Conservation (phyloP, 1,140 invertebrate genomes). For the Forficula auricularia region DNA sequence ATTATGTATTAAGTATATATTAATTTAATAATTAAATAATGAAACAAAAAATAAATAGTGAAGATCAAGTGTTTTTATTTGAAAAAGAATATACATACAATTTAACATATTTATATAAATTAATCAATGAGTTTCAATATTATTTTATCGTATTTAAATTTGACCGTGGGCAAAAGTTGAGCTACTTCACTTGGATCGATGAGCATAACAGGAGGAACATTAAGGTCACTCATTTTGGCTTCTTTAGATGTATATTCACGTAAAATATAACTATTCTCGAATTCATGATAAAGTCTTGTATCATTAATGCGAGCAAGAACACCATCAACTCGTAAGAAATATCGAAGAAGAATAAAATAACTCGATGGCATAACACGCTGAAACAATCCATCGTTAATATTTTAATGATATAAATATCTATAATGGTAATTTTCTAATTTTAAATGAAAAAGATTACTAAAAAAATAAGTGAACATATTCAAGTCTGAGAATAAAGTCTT, state of each 20-base stretch:
- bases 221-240: conserved; percentile 42
- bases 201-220: conserved; percentile 27
- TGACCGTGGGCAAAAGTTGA: conserved; percentile 29
- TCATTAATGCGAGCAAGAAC: conserved; percentile 80
- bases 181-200: conserved; percentile 36
- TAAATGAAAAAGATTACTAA: background rate
- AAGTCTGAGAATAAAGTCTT: no score
- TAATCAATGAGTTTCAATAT: no score
- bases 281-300: conserved; percentile 78
- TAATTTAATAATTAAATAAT: no score
- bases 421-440: conserved; percentile 5
- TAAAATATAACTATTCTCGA: conserved; percentile 51
- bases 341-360: conserved; percentile 80
- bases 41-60: no score
- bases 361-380: conserved; percentile 88
- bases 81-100: no score
- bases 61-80: no score
- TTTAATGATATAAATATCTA: conserved; percentile 8
- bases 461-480: conserved; percentile 8
- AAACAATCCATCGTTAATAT: conserved; percentile 24
- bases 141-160: conserved; percentile 26
- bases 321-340: conserved; percentile 85
- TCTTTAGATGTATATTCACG: conserved; percentile 61
- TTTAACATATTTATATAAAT: no score
- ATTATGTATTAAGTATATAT: no score